Evolutionary conservation across 2,113 vertebrate species (phyloP).

Genomic region (Pyrgilauda ruficollis): DNA sequence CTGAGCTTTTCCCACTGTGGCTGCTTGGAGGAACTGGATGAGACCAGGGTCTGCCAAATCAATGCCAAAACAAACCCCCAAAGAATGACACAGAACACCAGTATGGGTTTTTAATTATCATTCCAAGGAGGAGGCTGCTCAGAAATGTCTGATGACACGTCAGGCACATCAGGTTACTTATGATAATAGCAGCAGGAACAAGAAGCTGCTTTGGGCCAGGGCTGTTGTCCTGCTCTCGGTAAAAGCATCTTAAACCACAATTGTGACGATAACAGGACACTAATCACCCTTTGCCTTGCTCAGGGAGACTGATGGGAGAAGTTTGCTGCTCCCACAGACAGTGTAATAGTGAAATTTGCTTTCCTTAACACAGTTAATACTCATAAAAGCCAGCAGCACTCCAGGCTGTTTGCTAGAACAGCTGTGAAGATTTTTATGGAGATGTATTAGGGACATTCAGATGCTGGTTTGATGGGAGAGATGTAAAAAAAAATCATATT

Average conservation of each 20-base stretch:
- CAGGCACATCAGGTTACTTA: not conserved
- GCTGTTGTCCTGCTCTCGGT: not conserved
- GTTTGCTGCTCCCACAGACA: conserved; percentile 29
- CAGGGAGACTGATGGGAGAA: conserved; percentile 4
- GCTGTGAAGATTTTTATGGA: conserved; percentile 37
- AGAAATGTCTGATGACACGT: not conserved
- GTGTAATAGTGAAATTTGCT: conserved; percentile 9
- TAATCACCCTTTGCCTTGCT: not conserved
- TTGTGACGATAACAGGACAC: not conserved
- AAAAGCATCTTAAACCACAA: not conserved
- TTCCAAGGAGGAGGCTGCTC: not conserved
- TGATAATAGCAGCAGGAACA: not conserved
- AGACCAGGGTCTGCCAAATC: not conserved
- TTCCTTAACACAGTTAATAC: conserved; percentile 50
- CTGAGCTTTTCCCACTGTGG: not conserved
- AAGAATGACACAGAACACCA: not conserved
- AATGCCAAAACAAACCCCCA: not conserved
- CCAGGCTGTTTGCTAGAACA: conserved; percentile 21
- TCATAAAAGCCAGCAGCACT: conserved; percentile 10
- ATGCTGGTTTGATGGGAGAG: not conserved
- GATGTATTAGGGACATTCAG: not conserved
- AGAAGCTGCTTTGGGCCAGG: conserved; percentile 18
- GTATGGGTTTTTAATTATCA: not conserved
- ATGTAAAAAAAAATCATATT: not conserved
- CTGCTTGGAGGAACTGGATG: not conserved